Evolutionary conservation across 2,113 vertebrate species (phyloP).

Genomic region (mouse (Mus musculus)): DNA sequence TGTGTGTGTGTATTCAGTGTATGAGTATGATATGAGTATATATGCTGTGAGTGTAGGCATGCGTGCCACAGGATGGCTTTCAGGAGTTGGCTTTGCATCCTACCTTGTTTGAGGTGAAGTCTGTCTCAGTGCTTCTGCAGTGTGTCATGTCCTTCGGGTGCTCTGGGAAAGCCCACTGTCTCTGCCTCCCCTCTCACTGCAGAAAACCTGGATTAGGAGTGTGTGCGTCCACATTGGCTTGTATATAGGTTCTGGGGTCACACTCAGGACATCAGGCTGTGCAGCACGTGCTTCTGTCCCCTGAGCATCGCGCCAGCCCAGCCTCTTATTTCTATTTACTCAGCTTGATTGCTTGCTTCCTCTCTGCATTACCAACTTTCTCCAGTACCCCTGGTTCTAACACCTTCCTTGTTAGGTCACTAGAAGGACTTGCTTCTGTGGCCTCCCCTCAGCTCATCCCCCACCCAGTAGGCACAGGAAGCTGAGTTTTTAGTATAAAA

Average conservation of each 20-base stretch:
- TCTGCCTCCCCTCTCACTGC: neutral
- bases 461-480: neutral
- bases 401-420: neutral
- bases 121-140: neutral
- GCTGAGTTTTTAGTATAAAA: neutral
- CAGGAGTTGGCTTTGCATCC: neutral
- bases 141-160: neutral
- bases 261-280: neutral
- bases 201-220: neutral
- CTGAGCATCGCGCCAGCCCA: neutral
- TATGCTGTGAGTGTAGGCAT: neutral
- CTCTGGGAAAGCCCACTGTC: neutral
- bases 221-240: neutral
- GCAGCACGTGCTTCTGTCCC: too few species aligned
- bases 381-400: neutral
- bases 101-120: neutral
- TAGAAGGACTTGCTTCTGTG: neutral
- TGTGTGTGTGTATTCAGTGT: neutral
- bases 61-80: neutral
- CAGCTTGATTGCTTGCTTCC: neutral
- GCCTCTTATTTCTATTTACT: neutral
- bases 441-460: neutral
- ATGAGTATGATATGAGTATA: neutral
- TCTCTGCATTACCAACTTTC: slow-evolving; percentile 16
- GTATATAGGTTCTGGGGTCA: neutral